Conservation (phyloP, 2,797 vertebrate species). For the Paramormyrops hopkinsi region DNA sequence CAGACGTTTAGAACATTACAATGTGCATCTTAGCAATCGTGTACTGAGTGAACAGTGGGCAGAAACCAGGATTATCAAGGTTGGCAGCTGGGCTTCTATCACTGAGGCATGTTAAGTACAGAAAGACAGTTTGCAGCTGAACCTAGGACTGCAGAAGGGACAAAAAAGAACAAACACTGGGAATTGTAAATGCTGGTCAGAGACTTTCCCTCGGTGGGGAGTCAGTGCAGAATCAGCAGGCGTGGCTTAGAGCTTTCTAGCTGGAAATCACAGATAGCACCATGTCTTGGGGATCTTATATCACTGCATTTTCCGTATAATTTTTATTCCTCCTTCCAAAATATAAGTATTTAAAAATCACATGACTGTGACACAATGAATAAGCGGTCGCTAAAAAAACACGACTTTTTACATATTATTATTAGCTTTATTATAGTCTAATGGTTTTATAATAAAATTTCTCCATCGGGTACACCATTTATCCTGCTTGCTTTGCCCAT, state of each 20-base stretch:
- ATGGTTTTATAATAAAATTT: slow-evolving; percentile 30
- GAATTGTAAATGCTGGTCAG: background rate
- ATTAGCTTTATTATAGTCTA: slow-evolving; percentile 21
- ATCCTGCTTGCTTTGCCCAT: slow-evolving; percentile 32
- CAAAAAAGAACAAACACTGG: background rate
- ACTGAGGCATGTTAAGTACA: background rate
- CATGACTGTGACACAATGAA: background rate
- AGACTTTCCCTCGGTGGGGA: background rate
- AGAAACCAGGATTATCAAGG: background rate
- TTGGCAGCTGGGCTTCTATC: background rate
- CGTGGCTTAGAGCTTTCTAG: background rate
- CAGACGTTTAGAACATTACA: background rate
- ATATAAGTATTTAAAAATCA: background rate
- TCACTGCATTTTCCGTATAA: slow-evolving; percentile 25
- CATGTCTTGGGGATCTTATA: slow-evolving; percentile 30
- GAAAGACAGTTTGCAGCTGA: background rate
- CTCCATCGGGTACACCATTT: slow-evolving; percentile 39
- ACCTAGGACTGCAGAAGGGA: background rate
- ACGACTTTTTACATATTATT: background rate
- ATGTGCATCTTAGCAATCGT: background rate
- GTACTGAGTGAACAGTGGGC: background rate
- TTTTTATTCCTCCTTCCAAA: slow-evolving; percentile 25
- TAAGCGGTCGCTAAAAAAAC: background rate
- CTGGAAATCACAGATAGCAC: background rate
- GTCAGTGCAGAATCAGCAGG: slow-evolving; percentile 35